Percentiles rank a stretch among this genome's conserved stretches.
Conservation (phyloP, 2,888 invertebrate species). For the Scaptomyza parva region DNA sequence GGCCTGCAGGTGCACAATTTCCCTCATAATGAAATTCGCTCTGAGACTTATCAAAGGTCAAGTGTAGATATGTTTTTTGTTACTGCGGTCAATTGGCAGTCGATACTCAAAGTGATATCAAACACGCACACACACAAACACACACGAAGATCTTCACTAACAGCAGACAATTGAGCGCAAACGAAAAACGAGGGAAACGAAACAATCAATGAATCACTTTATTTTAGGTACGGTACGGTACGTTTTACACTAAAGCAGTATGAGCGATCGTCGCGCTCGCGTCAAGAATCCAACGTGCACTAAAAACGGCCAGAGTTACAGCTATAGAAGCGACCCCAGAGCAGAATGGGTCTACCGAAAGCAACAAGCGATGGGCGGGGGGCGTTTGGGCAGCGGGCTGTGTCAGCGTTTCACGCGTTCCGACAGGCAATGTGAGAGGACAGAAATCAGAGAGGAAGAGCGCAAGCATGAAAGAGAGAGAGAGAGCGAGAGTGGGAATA, state of each 20-base stretch:
- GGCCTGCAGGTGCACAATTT: constrained; percentile 95
- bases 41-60: constrained; percentile 47
- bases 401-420: constrained; percentile 40
- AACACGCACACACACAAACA: constrained; percentile 9
- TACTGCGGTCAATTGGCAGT: constrained; percentile 30
- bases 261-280: constrained; percentile 72
- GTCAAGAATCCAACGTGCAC: constrained; percentile 72
- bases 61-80: constrained; percentile 11
- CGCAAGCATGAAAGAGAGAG: constrained; percentile 13
- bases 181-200: constrained; percentile 26
- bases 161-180: neutral
- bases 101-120: constrained; percentile 19
- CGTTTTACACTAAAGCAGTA: constrained; percentile 16
- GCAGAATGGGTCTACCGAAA: constrained; percentile 23
- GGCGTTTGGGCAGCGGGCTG: constrained; percentile 21
- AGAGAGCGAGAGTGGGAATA: constrained; percentile 19
- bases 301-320: constrained; percentile 44
- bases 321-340: constrained; percentile 52
- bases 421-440: constrained; percentile 12
- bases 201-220: constrained; percentile 24
- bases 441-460: constrained; percentile 1
- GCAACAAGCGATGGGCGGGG: constrained; percentile 10
- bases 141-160: neutral
- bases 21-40: constrained; percentile 88
- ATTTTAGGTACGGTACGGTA: constrained; percentile 30